Conservation (phyloP, 2,797 vertebrate genomes). For the Amblyraja radiata region DNA sequence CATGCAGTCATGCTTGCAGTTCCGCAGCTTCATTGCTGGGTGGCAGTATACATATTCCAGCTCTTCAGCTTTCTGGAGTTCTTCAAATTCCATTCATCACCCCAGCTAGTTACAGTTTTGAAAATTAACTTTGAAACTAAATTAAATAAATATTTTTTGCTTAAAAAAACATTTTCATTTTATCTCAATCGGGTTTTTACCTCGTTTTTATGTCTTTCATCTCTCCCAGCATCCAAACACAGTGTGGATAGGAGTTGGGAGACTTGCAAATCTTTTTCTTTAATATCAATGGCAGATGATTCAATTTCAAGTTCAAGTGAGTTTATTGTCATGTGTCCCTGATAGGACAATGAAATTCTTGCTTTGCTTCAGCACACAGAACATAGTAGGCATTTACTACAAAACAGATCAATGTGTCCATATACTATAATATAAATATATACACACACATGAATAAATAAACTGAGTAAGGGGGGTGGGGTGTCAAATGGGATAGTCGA, state of each 20-base stretch:
- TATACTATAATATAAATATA: too few relatives aligned
- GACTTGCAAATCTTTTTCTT: not conserved
- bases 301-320: too few relatives aligned
- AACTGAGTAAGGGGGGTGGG: too few relatives aligned
- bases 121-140: not conserved
- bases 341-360: too few relatives aligned
- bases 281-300: not conserved
- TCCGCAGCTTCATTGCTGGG: not conserved
- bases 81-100: not conserved
- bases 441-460: too few relatives aligned
- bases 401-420: too few relatives aligned
- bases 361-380: too few relatives aligned
- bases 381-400: too few relatives aligned
- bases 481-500: too few relatives aligned
- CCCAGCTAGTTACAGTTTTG: not conserved
- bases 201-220: not conserved
- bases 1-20: not conserved
- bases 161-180: not conserved
- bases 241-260: not conserved
- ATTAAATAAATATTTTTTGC: not conserved
- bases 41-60: not conserved
- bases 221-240: not conserved
- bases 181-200: not conserved
- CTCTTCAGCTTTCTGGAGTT: not conserved
- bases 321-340: too few relatives aligned